Conservation (phyloP, 2,797 vertebrate genomes). For the Darevskia nairensis region DNA sequence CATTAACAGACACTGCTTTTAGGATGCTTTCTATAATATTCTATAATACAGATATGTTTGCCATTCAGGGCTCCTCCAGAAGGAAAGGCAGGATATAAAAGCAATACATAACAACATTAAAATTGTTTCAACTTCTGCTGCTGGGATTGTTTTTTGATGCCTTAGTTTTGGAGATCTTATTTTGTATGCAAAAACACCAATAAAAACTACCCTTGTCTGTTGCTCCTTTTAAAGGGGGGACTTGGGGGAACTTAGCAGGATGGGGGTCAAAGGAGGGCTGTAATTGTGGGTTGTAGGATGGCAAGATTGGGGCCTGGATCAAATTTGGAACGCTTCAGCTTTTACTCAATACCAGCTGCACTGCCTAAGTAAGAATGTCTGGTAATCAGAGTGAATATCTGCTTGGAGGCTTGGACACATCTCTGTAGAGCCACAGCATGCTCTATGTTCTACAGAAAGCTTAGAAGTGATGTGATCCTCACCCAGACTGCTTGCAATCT, state of each 20-base stretch:
- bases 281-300: neutral
- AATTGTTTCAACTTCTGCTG: neutral
- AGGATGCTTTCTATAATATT: no score
- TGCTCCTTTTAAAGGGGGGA: neutral
- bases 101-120: no score
- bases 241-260: no score
- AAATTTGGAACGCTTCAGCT: neutral
- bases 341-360: neutral
- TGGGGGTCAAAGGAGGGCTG: neutral
- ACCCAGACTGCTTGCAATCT: accelerated
- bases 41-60: no score
- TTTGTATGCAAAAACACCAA: neutral
- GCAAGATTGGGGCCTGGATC: neutral
- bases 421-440: neutral
- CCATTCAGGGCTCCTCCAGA: no score
- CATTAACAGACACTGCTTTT: no score
- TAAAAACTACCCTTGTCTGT: neutral
- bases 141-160: neutral
- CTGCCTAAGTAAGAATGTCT: no score
- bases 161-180: neutral
- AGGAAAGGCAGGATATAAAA: no score
- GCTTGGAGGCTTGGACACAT: neutral
- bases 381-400: neutral
- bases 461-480: neutral
- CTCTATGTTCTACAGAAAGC: neutral